Base-by-base conservation (phyloP, 2,797 vertebrate genomes). In the Lepilemur ruficaudatus region DNA sequence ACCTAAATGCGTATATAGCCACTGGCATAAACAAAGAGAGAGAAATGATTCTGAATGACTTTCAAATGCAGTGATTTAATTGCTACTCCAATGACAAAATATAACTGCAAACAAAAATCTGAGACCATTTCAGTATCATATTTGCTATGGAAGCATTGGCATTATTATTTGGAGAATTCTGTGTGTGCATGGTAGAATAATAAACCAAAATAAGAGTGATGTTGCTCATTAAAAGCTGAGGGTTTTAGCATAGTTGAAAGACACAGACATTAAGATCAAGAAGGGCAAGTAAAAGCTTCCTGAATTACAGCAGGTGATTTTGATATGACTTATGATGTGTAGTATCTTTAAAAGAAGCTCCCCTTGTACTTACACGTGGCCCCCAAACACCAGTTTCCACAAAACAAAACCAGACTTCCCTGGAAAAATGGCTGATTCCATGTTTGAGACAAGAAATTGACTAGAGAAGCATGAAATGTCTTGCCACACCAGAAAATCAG, bases 311-410 rank as follows among this genome's bases (percentile, higher is more conserved):
- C 3, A 2, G 1, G 20, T 2, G 23, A 18, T 2, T 20, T 20
- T 12, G 0, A 2, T 13, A 25, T 2, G 57, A 35, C 30, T 23
- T 3, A 0, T 0, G 11, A 17, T 2, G 20, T 0, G 0, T 4
- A 28, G 18, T 0, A 18, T 8, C 82, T 73, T 82, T 25, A 57
- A 59, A 41, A 1, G 15, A 65, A 57, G 41, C 20, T 20, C 57
- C 32, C 9, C 41, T 30, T 3, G 7, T 6, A 10, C 35, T 38
- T 50, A n/a, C 9, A 59, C 0, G 1, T 28, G 41, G 35, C 30
- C 65, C 32, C 35, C 13, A 18, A 4, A 41, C 1, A 25, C 25
- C 12, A 20, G 12, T 11, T 8, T 38, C 43, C 43, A 23, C 25
- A 4, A 20, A 69, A 46, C 30, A n/a, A 50, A 75, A 46, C 2